Evolutionary conservation across 2,797 vertebrate species (phyloP), one percentile per base, ranked within the genome.

Genomic region (Sebastes taczanowskii): DNA sequence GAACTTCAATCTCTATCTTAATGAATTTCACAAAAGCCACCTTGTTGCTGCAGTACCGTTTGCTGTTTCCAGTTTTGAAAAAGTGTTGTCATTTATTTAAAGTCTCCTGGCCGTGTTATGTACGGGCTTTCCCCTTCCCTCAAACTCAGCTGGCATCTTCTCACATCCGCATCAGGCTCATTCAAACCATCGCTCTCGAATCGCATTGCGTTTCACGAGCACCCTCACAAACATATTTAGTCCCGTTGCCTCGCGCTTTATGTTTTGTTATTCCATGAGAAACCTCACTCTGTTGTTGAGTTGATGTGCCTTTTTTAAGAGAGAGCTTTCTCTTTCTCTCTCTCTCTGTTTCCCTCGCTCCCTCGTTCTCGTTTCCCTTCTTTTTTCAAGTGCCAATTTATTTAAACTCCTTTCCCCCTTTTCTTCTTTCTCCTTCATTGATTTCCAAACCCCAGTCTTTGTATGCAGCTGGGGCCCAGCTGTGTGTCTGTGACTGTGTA

Each of bases 341-440:
- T 78, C 78, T 88, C 84, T 65, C 63, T 69, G 71, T 90, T 85
- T 93, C 86, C 73, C 85, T 89, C 86, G 16, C 82, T 92, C 91
- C 81, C 88, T 91, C 85, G 69, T 89, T 94, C 87, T 94, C 88
- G 16, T 92, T 94, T 91, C 93, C 89, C 91, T 93, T 84, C 92
- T 96, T 95, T 95, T 96, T 95, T 95, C 92, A 94, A 95, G 94
- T 96, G 95, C 95, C 95, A 96, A 96, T 95, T 95, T 95, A 95
- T 96, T 96, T 94, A 92, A 95, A 96, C 94, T 95, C 93, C 90
- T 95, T 95, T 91, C 92, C 92, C 92, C 63, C 94, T 95, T 96
- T 96, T 95, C 94, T 95, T 95, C 94, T 95, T 96, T 96, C 94
- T 94, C 95, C 95, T 96, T 96, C 95, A 96, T 96, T 96, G 95